These are phyloP conservation scores for Galleria mellonella DNA, from an alignment of 1,140 invertebrate species.

Conservation along the genomic window DNA sequence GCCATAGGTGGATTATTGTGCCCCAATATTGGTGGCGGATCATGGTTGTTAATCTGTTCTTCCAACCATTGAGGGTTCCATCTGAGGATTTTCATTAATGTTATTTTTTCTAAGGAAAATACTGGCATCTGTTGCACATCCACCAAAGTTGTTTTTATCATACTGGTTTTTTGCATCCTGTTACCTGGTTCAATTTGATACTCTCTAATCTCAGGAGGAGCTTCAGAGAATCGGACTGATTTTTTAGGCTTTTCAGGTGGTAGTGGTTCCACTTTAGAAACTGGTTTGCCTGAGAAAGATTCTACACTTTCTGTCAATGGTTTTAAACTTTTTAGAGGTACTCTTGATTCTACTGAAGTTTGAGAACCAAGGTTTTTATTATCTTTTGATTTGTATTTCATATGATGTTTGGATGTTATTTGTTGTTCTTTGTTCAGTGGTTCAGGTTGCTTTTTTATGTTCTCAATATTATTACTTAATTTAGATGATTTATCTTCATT, in stretches of 20 bases:
- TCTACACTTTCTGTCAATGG: constrained; percentile 30
- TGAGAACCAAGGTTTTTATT: background rate
- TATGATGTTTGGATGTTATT: constrained; percentile 9
- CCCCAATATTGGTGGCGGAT: constrained; percentile 54
- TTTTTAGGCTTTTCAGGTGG: constrained; percentile 30
- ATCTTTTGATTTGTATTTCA: constrained; percentile 11
- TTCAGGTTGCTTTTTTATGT: constrained; percentile 13
- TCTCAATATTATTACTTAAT: constrained; percentile 8
- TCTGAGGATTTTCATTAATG: constrained; percentile 49
- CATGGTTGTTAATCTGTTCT: constrained; percentile 40
- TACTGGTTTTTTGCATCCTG: constrained; percentile 48
- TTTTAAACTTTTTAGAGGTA: constrained; percentile 29
- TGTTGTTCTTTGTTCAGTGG: constrained; percentile 1
- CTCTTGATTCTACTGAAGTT: constrained; percentile 4
- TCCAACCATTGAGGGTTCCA: constrained; percentile 61
- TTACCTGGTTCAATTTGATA: constrained; percentile 59
- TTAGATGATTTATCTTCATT: background rate
- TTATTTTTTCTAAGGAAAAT: constrained; percentile 50
- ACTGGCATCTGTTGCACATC: constrained; percentile 30
- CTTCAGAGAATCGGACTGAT: constrained; percentile 39
- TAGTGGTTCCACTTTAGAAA: constrained; percentile 38
- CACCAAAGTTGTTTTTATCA: constrained; percentile 36
- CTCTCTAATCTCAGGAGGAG: constrained; percentile 23
- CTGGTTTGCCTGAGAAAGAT: constrained; percentile 20
- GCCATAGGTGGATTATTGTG: constrained; percentile 41